phyloP scores from a whole-genome alignment of 2,113 vertebrate species.

The Microtus oregoni region DNA sequence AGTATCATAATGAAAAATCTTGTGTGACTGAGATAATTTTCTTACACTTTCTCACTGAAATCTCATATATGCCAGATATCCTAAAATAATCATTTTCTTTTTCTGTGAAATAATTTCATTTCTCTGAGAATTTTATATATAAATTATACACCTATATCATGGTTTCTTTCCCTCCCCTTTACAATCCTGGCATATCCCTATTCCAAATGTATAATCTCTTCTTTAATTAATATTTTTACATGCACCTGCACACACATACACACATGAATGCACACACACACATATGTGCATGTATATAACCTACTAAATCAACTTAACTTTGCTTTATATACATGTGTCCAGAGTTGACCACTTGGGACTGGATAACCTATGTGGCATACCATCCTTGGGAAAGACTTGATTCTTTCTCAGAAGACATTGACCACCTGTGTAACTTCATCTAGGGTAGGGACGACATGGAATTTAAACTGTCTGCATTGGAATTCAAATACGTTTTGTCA shows the following conservation, averaged over 20 bases:
- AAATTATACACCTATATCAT: no score
- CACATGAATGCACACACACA: background rate
- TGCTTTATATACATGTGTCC: background rate
- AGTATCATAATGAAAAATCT: background rate
- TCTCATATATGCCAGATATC: background rate
- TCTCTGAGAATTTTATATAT: background rate
- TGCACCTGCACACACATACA: no score
- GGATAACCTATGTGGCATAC: fast-evolving
- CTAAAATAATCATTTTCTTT: background rate
- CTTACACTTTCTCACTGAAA: background rate
- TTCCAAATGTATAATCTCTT: background rate
- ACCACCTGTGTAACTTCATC: background rate
- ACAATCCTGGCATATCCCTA: fast-evolving
- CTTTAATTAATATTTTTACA: background rate
- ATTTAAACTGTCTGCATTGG: background rate
- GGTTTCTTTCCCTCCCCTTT: fast-evolving
- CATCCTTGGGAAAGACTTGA: background rate
- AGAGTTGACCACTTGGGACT: background rate
- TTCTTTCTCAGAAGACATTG: background rate
- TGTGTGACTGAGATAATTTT: background rate
- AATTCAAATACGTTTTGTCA: background rate
- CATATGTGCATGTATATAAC: background rate
- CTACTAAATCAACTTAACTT: background rate
- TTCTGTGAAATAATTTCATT: background rate
- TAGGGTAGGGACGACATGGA: background rate